Evolutionary conservation across 2,797 vertebrate genomes (phyloP).

Genomic region (Protonibea diacanthus): DNA sequence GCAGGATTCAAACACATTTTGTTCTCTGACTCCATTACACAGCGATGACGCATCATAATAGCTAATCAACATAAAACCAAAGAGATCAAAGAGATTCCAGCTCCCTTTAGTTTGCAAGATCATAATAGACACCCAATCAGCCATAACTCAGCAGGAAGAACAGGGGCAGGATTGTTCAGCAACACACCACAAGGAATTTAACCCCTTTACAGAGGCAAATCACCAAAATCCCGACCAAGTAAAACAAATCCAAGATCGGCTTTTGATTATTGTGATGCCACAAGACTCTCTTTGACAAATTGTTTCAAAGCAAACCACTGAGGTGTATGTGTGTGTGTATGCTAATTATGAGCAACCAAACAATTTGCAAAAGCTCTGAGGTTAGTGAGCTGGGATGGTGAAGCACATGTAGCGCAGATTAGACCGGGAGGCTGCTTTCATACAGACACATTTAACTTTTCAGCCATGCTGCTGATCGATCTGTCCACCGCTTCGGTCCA

Average conservation of each 20-base stretch:
- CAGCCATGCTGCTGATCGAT: too few species aligned
- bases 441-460: not conserved
- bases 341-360: conserved; percentile 56
- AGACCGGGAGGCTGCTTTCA: too few species aligned
- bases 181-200: conserved; percentile 57
- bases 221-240: conserved; percentile 55
- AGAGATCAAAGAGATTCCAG: conserved; percentile 51
- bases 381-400: conserved; percentile 8
- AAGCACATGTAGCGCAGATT: not conserved
- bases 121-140: conserved; percentile 57
- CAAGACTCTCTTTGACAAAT: conserved; percentile 55
- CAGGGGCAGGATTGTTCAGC: conserved; percentile 52
- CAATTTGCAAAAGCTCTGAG: conserved; percentile 38
- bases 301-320: conserved; percentile 48
- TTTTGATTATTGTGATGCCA: conserved; percentile 52
- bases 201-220: conserved; percentile 51
- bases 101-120: conserved; percentile 38
- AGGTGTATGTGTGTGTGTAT: conserved; percentile 9
- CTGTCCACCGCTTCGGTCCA: not conserved
- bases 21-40: conserved; percentile 24
- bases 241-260: conserved; percentile 57
- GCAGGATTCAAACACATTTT: conserved; percentile 1
- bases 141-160: conserved; percentile 39
- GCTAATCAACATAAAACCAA: conserved; percentile 38
- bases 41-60: conserved; percentile 9